phyloP scores from a whole-genome alignment of 2,888 invertebrate genomes.

The Dasypolia templi region DNA sequence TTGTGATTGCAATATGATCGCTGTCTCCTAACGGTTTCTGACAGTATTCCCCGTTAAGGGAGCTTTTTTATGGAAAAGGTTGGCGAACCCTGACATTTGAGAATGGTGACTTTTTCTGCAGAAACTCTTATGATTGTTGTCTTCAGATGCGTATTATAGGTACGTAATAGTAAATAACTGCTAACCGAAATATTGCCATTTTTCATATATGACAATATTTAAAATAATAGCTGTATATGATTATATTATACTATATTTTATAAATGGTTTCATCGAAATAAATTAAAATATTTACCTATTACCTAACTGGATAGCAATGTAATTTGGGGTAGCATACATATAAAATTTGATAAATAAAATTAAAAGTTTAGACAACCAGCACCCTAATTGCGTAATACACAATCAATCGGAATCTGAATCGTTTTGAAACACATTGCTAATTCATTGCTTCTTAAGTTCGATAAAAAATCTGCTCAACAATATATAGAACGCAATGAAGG shows the following conservation, averaged over 20 bases:
- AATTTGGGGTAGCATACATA: neutral
- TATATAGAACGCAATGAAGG: no score
- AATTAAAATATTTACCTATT: neutral
- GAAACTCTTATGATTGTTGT: neutral
- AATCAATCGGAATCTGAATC: no score
- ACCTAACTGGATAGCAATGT: neutral
- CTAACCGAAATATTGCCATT: neutral
- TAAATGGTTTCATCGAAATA: no score
- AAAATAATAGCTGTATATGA: no score
- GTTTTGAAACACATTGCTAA: no score
- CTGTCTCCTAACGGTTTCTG: conserved; percentile 15
- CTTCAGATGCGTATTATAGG: neutral
- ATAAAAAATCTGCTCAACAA: no score
- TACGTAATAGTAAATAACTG: neutral
- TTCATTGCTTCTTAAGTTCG: no score
- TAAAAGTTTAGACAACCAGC: neutral
- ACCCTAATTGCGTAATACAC: no score
- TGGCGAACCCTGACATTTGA: conserved; percentile 19
- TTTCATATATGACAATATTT: neutral
- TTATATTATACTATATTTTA: no score
- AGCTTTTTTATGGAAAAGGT: conserved; percentile 22
- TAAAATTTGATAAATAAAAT: neutral
- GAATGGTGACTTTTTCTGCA: neutral
- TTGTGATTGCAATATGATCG: conserved; percentile 54
- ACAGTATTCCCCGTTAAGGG: conserved; percentile 1